Conservation (phyloP, 2,797 vertebrate genomes). For the Eulemur coronatus region DNA sequence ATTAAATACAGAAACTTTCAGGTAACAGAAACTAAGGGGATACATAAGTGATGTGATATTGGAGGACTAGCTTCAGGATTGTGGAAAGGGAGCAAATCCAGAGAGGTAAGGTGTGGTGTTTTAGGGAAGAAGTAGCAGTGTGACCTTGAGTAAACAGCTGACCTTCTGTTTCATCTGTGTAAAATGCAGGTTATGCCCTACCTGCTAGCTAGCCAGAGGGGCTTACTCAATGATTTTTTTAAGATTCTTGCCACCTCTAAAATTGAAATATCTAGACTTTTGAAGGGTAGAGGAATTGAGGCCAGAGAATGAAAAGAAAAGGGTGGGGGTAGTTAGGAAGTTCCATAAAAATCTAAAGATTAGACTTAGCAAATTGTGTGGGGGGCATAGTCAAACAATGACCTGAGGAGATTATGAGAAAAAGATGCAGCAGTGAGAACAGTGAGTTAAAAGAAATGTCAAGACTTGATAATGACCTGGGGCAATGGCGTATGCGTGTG, state of each 20-base stretch:
- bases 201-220: not conserved
- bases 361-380: not conserved
- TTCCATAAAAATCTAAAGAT: not conserved
- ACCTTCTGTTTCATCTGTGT: not conserved
- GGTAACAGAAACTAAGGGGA: not conserved
- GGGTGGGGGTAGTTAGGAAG: not conserved
- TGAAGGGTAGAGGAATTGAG: not conserved
- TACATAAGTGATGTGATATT: not conserved
- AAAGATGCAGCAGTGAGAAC: not conserved
- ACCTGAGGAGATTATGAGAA: not conserved
- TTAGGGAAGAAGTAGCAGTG: not conserved
- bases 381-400: not conserved
- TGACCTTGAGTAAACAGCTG: not conserved
- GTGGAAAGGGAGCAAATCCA: not conserved
- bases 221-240: not conserved
- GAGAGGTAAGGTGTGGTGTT: not conserved
- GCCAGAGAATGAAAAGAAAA: not conserved
- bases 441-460: not conserved
- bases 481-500: not conserved
- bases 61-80: not conserved
- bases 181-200: not conserved
- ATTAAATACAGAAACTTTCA: not conserved
- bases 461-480: not conserved
- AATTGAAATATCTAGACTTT: not conserved
- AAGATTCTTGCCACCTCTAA: not conserved